A percentile compares a stretch with the other conserved stretches of the same genome.
phyloP scores from a whole-genome alignment of 2,888 invertebrate genomes.

The Temnothorax ravouxi region DNA sequence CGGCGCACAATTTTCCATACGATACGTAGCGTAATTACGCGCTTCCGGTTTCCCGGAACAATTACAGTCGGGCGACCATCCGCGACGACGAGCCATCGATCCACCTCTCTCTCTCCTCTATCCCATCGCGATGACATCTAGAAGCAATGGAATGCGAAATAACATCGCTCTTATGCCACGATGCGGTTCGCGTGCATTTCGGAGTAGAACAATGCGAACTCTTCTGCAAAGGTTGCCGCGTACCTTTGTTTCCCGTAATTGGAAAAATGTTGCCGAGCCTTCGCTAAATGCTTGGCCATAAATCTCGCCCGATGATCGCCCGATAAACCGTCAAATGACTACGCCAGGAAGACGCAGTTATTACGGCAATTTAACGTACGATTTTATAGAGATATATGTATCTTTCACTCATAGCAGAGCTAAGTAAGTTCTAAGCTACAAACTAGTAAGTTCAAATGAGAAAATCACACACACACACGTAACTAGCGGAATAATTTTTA shows the following conservation, averaged over 20 bases:
- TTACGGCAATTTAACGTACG: slow-evolving; percentile 3
- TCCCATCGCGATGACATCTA: slow-evolving; percentile 56
- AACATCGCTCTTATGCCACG: neutral
- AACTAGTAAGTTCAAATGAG: neutral
- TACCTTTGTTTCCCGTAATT: neutral
- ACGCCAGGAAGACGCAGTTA: neutral
- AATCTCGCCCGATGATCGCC: slow-evolving; percentile 29
- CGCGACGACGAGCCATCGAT: slow-evolving; percentile 64
- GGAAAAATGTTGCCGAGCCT: neutral
- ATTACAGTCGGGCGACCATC: slow-evolving; percentile 61
- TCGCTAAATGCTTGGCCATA: neutral
- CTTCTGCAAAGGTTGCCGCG: neutral
- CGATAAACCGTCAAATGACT: slow-evolving; percentile 8
- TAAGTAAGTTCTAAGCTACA: neutral
- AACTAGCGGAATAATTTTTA: neutral
- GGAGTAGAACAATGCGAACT: slow-evolving; percentile 9
- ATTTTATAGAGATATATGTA: neutral
- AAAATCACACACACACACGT: too few species aligned
- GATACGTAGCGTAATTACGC: slow-evolving; percentile 59
- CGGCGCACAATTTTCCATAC: slow-evolving; percentile 57
- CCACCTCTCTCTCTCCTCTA: slow-evolving; percentile 1
- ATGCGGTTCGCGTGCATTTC: slow-evolving; percentile 24
- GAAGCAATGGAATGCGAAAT: slow-evolving; percentile 44
- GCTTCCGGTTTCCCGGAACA: slow-evolving; percentile 66
- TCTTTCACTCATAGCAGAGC: neutral